A percentile compares a stretch with the other conserved stretches of the same genome.
Evolutionary conservation across 2,797 vertebrate genomes (phyloP).

Genomic region (Anguilla obscura): DNA sequence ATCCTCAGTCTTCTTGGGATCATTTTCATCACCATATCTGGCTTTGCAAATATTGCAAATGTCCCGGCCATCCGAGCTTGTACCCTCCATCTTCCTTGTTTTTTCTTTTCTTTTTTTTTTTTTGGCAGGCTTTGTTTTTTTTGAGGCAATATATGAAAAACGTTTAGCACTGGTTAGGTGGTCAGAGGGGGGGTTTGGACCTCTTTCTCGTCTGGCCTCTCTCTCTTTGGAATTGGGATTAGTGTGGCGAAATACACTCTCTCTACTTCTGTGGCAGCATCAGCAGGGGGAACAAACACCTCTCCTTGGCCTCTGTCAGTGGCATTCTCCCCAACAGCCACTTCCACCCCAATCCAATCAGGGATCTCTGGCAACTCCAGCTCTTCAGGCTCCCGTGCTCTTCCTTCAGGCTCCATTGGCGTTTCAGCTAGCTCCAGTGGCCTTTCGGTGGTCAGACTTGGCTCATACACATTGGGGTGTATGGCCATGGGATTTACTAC

Average conservation of each 20-base stretch:
- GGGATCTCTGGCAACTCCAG: no score
- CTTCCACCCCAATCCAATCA: no score
- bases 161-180: no score
- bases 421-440: no score
- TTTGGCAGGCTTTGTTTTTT: no score
- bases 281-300: no score
- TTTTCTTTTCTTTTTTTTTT: not conserved
- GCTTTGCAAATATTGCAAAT: not conserved
- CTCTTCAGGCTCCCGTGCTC: not conserved
- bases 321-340: no score
- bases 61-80: not conserved
- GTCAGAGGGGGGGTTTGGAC: no score
- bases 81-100: not conserved
- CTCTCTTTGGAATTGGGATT: not conserved
- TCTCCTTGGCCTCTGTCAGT: no score
- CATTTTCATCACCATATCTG: not conserved
- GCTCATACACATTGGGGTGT: not conserved
- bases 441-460: not conserved
- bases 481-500: not conserved
- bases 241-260: not conserved
- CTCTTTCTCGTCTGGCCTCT: no score
- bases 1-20: not conserved
- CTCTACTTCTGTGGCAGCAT: not conserved
- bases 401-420: no score
- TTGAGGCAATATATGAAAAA: not conserved